A percentile compares a stretch with the other conserved stretches of the same genome.
These are phyloP conservation scores for Halictus ligatus DNA, from an alignment of 2,888 invertebrate genomes.

Conservation along the genomic window DNA sequence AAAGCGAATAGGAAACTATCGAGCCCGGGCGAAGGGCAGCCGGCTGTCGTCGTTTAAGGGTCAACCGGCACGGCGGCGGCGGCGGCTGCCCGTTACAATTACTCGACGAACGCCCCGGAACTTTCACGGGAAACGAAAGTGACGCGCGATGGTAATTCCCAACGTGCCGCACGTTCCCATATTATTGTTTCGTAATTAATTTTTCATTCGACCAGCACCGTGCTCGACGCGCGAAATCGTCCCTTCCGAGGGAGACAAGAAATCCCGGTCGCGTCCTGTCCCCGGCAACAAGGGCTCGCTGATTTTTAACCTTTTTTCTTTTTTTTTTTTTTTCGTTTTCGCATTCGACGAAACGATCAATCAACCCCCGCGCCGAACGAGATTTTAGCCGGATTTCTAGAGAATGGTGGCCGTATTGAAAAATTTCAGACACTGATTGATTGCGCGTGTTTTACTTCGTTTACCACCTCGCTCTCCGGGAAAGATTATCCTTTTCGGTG, in stretches of 20 bases:
- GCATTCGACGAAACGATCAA: slow-evolving; percentile 10
- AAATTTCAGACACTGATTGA: slow-evolving; percentile 7
- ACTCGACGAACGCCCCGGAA: slow-evolving; percentile 7
- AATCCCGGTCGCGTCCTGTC: not conserved
- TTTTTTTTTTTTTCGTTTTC: not conserved
- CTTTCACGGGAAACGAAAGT: slow-evolving; percentile 16
- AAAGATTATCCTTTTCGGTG: slow-evolving; percentile 7
- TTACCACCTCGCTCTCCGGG: not conserved
- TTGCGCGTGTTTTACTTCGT: slow-evolving; percentile 8
- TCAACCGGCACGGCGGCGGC: not conserved
- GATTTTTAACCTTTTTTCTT: not conserved
- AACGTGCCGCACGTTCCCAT: not conserved
- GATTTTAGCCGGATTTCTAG: slow-evolving; percentile 5
- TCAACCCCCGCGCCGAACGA: not conserved
- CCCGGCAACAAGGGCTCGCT: not conserved
- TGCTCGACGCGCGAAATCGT: not conserved
- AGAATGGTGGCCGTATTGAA: slow-evolving; percentile 4
- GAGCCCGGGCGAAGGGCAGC: slow-evolving; percentile 31
- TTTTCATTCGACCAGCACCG: not conserved
- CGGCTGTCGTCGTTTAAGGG: slow-evolving; percentile 42
- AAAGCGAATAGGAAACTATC: slow-evolving; percentile 56
- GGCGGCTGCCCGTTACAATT: slow-evolving; percentile 24
- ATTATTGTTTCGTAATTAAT: slow-evolving; percentile 5
- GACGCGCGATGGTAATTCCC: not conserved
- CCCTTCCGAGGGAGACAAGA: not conserved